A percentile compares a stretch with the other conserved stretches of the same genome.
These are phyloP conservation scores for Heterotis niloticus DNA, from an alignment of 2,113 vertebrate genomes.

Conservation along the genomic window DNA sequence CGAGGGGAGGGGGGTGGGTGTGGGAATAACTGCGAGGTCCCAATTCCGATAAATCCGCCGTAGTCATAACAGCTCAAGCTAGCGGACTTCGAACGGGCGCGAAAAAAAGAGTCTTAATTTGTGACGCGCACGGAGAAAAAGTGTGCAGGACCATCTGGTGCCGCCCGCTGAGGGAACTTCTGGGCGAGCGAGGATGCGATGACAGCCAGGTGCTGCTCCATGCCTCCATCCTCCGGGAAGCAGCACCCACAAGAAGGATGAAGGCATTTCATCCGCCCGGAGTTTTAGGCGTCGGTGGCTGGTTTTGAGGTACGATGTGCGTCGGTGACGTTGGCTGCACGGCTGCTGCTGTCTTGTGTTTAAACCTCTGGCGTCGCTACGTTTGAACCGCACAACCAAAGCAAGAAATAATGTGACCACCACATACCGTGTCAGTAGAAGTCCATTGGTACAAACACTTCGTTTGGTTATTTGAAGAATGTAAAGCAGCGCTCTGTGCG, in stretches of 20 bases:
- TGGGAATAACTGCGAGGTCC: not conserved
- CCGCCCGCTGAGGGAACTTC: not conserved
- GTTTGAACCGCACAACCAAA: not conserved
- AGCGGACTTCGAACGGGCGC: not conserved
- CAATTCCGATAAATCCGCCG: too few species aligned
- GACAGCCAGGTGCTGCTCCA: not conserved
- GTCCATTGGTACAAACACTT: too few species aligned
- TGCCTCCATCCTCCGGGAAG: not conserved
- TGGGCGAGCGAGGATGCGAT: conserved; percentile 4
- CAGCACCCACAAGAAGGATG: not conserved
- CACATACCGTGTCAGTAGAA: too few species aligned
- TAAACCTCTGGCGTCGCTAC: not conserved
- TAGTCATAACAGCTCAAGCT: too few species aligned
- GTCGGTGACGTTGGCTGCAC: not conserved
- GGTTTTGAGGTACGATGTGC: conserved; percentile 10
- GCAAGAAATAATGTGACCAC: too few species aligned
- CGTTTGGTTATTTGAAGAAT: too few species aligned
- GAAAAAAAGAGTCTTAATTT: not conserved
- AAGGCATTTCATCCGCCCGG: not conserved
- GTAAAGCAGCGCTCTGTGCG: too few species aligned
- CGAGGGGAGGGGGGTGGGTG: too few species aligned
- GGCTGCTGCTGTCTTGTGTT: not conserved
- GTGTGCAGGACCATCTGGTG: not conserved
- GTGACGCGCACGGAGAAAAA: not conserved
- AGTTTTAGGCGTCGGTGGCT: not conserved